These are phyloP conservation scores for Phrixothrix hirtus DNA, from an alignment of 2,888 invertebrate genomes.

Conservation along the genomic window DNA sequence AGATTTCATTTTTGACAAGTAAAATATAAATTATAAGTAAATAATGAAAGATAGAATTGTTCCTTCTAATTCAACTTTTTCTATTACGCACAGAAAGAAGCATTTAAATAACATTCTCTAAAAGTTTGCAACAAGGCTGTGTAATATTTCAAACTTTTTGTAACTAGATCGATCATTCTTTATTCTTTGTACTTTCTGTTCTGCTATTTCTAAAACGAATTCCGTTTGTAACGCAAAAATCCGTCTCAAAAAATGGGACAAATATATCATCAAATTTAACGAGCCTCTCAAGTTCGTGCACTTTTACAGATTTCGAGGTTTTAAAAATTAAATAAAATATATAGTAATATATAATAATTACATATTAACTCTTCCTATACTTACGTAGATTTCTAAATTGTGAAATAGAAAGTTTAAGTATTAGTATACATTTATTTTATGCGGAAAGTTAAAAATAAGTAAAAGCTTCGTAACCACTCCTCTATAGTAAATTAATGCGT, in stretches of 20 bases:
- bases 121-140: constrained; percentile 29
- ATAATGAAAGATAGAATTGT: constrained; percentile 10
- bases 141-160: constrained; percentile 38
- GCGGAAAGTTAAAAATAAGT: constrained; percentile 19
- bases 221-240: constrained; percentile 26
- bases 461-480: constrained; percentile 13
- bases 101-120: constrained; percentile 36
- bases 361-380: too few species aligned
- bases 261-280: constrained; percentile 25
- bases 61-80: constrained; percentile 28
- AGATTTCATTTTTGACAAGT: too few species aligned
- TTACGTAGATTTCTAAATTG: too few species aligned
- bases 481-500: constrained; percentile 17
- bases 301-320: neutral
- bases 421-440: constrained; percentile 20
- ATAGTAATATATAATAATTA: too few species aligned
- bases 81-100: constrained; percentile 31
- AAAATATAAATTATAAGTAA: too few species aligned
- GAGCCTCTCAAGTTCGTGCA: neutral
- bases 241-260: constrained; percentile 24
- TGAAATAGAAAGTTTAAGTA: too few species aligned
- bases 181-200: constrained; percentile 22
- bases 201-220: constrained; percentile 36
- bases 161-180: constrained; percentile 31
- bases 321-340: neutral